phyloP scores from a whole-genome alignment of 2,888 invertebrate genomes.

The Bursaphelenchus okinawaensis region DNA sequence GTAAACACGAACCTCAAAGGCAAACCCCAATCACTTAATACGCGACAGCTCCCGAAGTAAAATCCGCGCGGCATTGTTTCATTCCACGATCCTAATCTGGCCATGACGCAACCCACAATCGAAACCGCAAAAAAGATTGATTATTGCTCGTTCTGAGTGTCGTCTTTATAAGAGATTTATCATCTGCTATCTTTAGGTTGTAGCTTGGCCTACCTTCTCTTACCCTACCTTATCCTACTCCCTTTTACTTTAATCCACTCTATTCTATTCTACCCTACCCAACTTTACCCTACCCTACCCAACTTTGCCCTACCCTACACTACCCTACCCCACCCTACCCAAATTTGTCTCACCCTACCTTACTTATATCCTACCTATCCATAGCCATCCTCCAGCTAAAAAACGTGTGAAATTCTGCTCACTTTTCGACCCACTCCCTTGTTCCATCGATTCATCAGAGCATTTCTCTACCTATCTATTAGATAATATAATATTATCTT shows the following conservation, averaged over 20 bases:
- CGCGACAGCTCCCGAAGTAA: background rate
- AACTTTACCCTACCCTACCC: too few species aligned
- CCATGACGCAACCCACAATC: too few species aligned
- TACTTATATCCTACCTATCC: too few species aligned
- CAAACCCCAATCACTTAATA: background rate
- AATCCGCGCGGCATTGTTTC: background rate
- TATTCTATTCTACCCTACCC: too few species aligned
- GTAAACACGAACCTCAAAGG: background rate
- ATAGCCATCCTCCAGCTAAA: too few species aligned
- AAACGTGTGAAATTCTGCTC: constrained; percentile 38
- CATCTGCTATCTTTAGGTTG: background rate
- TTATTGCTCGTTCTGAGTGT: constrained; percentile 81
- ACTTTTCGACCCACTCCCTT: constrained; percentile 95
- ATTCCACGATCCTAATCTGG: background rate
- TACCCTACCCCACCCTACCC: too few species aligned
- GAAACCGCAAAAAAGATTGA: too few species aligned
- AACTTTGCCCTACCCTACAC: too few species aligned
- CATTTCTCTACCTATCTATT: constrained; percentile 72
- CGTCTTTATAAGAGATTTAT: constrained; percentile 72
- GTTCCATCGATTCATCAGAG: constrained; percentile 92
- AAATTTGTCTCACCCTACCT: background rate
- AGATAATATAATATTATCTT: too few species aligned
- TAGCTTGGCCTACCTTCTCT: too few species aligned
- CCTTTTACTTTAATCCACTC: too few species aligned
- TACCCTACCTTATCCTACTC: too few species aligned